phyloP scores from a whole-genome alignment of 2,113 vertebrate genomes.

The Perca schrenkii region DNA sequence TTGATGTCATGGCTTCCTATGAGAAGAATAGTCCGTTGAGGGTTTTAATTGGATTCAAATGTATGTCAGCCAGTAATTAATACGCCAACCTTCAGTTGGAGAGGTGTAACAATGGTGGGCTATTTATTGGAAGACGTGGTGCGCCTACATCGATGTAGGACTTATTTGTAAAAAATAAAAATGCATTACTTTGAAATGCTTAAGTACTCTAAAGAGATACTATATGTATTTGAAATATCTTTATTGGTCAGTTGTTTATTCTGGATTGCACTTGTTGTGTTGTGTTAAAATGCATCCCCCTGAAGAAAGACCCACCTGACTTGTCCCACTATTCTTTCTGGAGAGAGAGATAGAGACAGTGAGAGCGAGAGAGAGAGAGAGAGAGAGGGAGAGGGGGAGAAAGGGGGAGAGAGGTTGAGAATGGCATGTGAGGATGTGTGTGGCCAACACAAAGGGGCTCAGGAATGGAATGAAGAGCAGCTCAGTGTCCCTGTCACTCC shows the following conservation, averaged over 20 bases:
- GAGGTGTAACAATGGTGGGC: constrained; percentile 5
- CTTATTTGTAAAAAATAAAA: neutral
- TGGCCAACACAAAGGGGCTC: constrained; percentile 67
- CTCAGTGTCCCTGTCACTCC: constrained; percentile 55
- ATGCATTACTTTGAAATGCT: neutral
- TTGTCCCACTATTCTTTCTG: constrained; percentile 51
- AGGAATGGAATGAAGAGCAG: constrained; percentile 75
- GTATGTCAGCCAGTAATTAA: constrained; percentile 32
- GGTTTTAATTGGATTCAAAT: constrained; percentile 35
- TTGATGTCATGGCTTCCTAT: neutral
- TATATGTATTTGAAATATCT: neutral
- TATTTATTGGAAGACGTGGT: constrained; percentile 9
- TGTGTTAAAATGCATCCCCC: constrained; percentile 1
- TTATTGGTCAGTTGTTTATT: neutral
- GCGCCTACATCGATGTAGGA: neutral
- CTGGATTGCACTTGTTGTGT: neutral
- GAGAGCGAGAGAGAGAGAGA: neutral
- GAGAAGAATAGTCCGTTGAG: constrained; percentile 19
- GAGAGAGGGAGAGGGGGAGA: neutral
- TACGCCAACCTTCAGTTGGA: constrained; percentile 17
- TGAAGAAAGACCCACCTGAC: constrained; percentile 69
- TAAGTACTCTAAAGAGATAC: neutral
- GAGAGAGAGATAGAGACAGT: too few relatives aligned
- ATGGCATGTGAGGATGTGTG: constrained; percentile 73
- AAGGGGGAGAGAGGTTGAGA: constrained; percentile 65